Conservation (phyloP, 2,888 invertebrate genomes). For the Limenitis camilla region DNA sequence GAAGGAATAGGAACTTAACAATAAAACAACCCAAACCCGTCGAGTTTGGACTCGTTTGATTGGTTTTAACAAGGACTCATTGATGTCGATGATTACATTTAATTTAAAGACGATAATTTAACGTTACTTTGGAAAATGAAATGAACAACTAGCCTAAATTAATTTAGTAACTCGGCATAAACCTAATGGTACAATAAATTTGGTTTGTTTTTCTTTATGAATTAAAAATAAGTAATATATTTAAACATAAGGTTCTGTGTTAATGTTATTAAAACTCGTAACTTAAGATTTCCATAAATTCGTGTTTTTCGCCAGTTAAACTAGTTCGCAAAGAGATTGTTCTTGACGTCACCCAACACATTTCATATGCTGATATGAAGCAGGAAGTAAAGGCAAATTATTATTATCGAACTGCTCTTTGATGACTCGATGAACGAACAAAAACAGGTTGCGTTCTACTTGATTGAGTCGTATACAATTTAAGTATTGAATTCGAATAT, state of each 20-base stretch:
- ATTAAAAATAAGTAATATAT: background rate
- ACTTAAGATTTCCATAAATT: background rate
- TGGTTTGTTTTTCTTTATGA: too few species aligned
- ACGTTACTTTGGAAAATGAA: too few species aligned
- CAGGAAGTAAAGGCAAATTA: conserved; percentile 23
- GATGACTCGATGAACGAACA: conserved; percentile 13
- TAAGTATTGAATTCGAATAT: conserved; percentile 6
- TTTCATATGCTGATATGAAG: conserved; percentile 19
- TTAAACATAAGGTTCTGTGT: background rate
- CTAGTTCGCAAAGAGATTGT: conserved; percentile 6
- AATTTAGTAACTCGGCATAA: too few species aligned
- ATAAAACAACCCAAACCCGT: too few species aligned
- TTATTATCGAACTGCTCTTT: conserved; percentile 28
- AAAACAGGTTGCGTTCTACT: conserved; percentile 17
- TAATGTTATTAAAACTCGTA: background rate
- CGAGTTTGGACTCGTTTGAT: too few species aligned
- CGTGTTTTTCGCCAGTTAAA: background rate
- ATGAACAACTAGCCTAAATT: too few species aligned
- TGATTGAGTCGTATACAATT: conserved; percentile 10
- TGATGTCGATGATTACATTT: too few species aligned
- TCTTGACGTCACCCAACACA: conserved; percentile 17
- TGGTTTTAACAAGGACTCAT: too few species aligned
- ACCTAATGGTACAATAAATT: too few species aligned
- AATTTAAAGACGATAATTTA: too few species aligned
- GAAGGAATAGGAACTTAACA: too few species aligned